A percentile compares a stretch with the other conserved stretches of the same genome.
These are phyloP conservation scores for Syrphus vitripennis DNA, from an alignment of 2,888 invertebrate species.

Conservation along the genomic window DNA sequence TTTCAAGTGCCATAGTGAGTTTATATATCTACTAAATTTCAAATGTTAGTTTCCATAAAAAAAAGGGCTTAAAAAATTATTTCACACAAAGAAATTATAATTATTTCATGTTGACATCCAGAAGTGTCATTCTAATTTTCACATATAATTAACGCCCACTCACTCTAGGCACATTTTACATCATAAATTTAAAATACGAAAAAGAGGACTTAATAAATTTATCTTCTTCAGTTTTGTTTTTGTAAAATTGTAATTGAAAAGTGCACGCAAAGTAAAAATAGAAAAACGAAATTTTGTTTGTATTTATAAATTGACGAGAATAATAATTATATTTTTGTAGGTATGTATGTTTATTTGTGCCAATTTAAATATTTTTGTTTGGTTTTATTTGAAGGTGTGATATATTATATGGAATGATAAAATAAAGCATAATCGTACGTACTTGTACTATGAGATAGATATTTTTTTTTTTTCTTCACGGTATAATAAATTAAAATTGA, in stretches of 20 bases:
- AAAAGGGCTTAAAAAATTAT: not conserved
- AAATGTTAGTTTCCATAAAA: not conserved
- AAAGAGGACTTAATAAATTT: not conserved
- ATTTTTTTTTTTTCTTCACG: slow-evolving; percentile 17
- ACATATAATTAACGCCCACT: slow-evolving; percentile 31
- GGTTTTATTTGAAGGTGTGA: not conserved
- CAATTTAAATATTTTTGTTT: slow-evolving; percentile 3
- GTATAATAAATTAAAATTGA: slow-evolving; percentile 38
- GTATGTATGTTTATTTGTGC: not conserved
- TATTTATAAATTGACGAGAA: not conserved
- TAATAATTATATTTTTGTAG: not conserved
- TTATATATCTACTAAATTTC: not conserved
- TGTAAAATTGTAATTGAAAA: not conserved
- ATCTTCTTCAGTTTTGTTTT: not conserved
- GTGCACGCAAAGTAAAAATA: slow-evolving; percentile 20
- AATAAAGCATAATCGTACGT: not conserved
- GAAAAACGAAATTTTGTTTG: not conserved
- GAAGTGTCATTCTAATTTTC: slow-evolving; percentile 22
- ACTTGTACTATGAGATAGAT: slow-evolving; percentile 12
- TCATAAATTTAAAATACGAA: not conserved
- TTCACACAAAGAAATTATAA: not conserved
- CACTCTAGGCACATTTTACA: not conserved
- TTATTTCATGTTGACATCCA: slow-evolving; percentile 8
- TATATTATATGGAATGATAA: not conserved
- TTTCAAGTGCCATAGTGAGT: slow-evolving; percentile 22